phyloP scores from a whole-genome alignment of 2,797 vertebrate genomes.

The Coccyzus lansbergi region DNA sequence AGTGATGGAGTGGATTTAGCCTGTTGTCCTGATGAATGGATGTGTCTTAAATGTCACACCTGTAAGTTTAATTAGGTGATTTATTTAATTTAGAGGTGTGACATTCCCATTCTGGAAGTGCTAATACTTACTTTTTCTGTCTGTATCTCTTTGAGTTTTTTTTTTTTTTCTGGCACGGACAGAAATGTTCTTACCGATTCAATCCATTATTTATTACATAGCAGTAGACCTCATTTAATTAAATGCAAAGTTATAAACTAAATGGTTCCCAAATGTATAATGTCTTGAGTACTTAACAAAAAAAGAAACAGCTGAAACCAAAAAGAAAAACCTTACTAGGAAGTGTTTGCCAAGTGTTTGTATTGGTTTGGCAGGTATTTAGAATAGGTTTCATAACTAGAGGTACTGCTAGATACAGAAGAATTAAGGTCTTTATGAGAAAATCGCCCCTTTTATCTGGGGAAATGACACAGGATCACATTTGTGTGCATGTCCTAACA shows the following conservation, averaged over 20 bases:
- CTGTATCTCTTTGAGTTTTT: not conserved
- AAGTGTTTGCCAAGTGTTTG: constrained; percentile 49
- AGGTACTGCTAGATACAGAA: not conserved
- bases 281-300: constrained; percentile 9
- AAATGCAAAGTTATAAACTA: constrained; percentile 62
- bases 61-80: constrained; percentile 46
- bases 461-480: not conserved
- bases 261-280: constrained; percentile 61
- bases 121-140: not conserved
- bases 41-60: constrained; percentile 5
- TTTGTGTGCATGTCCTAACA: not conserved
- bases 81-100: constrained; percentile 46
- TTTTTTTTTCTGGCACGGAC: not conserved
- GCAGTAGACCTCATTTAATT: constrained; percentile 65
- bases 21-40: not conserved
- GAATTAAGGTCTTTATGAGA: not conserved
- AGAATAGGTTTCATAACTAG: not conserved
- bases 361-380: constrained; percentile 53
- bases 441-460: not conserved
- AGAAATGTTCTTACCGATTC: constrained; percentile 35
- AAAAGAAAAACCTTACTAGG: not conserved
- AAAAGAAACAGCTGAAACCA: not conserved
- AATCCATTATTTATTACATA: constrained; percentile 63
- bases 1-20: not conserved
- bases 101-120: constrained; percentile 5